Percentiles rank a stretch among this genome's conserved stretches.
These are phyloP conservation scores for Microchrysa polita DNA, from an alignment of 2,888 invertebrate genomes.

Conservation along the genomic window DNA sequence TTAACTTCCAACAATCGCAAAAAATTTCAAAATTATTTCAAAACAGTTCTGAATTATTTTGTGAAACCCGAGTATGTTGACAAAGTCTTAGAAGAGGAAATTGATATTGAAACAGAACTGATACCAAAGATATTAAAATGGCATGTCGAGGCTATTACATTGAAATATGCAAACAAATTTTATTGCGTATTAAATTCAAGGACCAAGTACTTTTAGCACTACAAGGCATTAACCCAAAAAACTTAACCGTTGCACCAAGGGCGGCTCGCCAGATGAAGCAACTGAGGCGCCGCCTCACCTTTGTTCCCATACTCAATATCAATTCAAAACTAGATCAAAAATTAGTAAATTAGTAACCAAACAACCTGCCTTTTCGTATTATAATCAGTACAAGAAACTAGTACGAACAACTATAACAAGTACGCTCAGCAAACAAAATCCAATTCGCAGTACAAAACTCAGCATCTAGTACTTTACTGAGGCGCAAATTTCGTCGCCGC, in stretches of 20 bases:
- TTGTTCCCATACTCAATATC: too few relatives aligned
- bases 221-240: constrained; percentile 30
- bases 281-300: too few relatives aligned
- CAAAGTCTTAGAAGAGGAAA: not conserved
- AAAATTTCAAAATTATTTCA: constrained; percentile 11
- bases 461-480: too few relatives aligned
- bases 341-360: too few relatives aligned
- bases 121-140: constrained; percentile 14
- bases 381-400: too few relatives aligned
- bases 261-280: too few relatives aligned
- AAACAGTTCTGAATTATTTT: constrained; percentile 32
- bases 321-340: too few relatives aligned
- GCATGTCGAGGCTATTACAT: constrained; percentile 3
- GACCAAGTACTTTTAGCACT: constrained; percentile 30
- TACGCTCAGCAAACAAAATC: too few relatives aligned
- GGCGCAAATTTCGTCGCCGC: too few relatives aligned
- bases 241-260: not conserved
- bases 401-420: too few relatives aligned
- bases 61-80: not conserved
- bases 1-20: not conserved
- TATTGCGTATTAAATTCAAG: constrained; percentile 27
- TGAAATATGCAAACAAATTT: constrained; percentile 17
- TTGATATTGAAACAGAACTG: not conserved
- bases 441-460: too few relatives aligned
- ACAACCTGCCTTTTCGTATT: too few relatives aligned